phyloP scores from a whole-genome alignment of 2,113 vertebrate species.

The Oncorhynchus clarkii region DNA sequence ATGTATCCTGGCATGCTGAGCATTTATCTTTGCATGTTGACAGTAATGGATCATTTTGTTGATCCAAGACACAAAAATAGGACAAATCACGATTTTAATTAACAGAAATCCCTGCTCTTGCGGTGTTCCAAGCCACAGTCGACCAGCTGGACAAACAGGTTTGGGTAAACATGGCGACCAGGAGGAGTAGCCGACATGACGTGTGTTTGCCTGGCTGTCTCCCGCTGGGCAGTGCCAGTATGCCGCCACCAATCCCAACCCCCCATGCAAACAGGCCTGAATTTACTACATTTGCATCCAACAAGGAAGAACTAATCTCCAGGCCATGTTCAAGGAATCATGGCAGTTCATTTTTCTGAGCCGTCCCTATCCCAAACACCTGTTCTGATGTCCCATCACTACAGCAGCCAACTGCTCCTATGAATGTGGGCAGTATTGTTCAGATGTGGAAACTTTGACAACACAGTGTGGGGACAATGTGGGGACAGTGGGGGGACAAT shows the following conservation, averaged over 20 bases:
- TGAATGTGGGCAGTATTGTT: neutral
- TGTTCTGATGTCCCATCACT: conserved; percentile 44
- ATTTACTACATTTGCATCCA: conserved; percentile 55
- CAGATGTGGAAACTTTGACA: neutral
- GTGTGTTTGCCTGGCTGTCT: conserved; percentile 51
- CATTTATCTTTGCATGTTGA: conserved; percentile 54
- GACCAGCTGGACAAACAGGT: conserved; percentile 74
- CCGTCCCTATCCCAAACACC: conserved; percentile 44
- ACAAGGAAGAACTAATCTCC: conserved; percentile 55
- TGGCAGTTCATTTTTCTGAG: conserved; percentile 27
- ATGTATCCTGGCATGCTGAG: conserved; percentile 43
- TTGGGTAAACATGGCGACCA: conserved; percentile 51
- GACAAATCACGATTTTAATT: conserved; percentile 78
- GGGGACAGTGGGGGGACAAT: neutral
- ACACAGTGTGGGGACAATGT: neutral
- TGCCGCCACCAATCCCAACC: conserved; percentile 12
- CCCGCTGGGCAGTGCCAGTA: conserved; percentile 48
- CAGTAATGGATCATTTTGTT: conserved; percentile 55
- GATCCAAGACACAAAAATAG: conserved; percentile 65
- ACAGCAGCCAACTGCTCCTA: neutral
- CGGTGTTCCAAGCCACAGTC: conserved; percentile 23
- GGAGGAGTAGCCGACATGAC: conserved; percentile 12
- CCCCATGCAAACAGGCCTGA: conserved; percentile 50
- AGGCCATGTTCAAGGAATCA: conserved; percentile 46
- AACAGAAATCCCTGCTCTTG: conserved; percentile 47